Base-by-base conservation (phyloP, 1,140 invertebrate species). In the Oryctes rhinoceros region DNA sequence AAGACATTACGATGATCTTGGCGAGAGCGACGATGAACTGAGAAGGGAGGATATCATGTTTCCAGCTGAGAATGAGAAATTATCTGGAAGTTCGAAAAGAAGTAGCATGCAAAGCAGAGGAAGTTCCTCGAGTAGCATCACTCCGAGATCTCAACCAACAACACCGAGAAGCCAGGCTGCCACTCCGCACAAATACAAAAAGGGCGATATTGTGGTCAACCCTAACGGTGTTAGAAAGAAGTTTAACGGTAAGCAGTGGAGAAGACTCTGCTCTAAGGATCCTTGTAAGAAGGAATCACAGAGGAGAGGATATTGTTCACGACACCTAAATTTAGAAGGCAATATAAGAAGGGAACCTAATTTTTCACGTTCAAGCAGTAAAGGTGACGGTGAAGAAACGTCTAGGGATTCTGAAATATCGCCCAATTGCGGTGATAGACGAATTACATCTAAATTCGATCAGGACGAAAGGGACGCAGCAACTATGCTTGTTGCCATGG, bases 241-340 rank as follows among this genome's bases (percentile, higher is more conserved):
- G 90, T 99, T 98, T 88, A 99, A 99, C 90, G 98, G 98, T 5
- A 99, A 99, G 90, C 98, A 99, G 87, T 99, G 98, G 98, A 91
- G 98, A 82, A 91, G 98, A 84, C 91, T 99, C 59, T 99, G 97
- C 88, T 96, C 80, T 1, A 96, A 96, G 88, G 95, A 97, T 86
- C 95, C 95, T 79, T 99, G 98, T 89, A 95, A 93, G n/a, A 99
- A 99, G 90, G 98, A 99, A 90, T 99, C 97, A 84, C 98, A 99
- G 89, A 90, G 98, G 49, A 91, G 97, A 81, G 98, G 98, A 7
- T 99, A 93, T 88, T 99, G 98, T 88, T 99, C 98, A 24, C 89
- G 98, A 75, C 98, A 99, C 90, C 92, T 99, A 81, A 98, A 95
- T 84, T 90, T 97, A 81, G 94, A 96, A 86, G 95, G 95, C 18